phyloP scores from a whole-genome alignment of 2,888 invertebrate genomes.

The Arenicola marina region DNA sequence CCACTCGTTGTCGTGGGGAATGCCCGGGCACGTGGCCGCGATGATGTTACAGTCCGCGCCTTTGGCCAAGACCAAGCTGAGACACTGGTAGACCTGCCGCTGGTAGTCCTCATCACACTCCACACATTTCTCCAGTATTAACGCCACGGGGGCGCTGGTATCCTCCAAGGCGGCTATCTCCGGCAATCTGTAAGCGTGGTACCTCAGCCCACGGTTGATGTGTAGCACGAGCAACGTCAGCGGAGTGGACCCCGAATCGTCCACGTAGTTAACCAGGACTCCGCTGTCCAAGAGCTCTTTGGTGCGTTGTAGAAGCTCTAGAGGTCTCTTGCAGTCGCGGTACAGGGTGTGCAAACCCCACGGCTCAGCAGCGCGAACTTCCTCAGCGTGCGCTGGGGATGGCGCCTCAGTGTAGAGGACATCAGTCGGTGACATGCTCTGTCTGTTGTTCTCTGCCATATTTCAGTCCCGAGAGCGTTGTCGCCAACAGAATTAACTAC shows the following conservation, averaged over 20 bases:
- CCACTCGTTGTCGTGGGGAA: slow-evolving; percentile 16
- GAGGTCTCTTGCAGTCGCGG: slow-evolving; percentile 5
- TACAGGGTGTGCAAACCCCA: slow-evolving; percentile 8
- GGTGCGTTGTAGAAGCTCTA: slow-evolving; percentile 9
- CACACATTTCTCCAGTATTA: slow-evolving; percentile 1
- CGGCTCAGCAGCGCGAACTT: too few species aligned
- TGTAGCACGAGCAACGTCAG: slow-evolving; percentile 19
- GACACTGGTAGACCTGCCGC: slow-evolving; percentile 10
- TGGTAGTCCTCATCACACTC: slow-evolving; percentile 15
- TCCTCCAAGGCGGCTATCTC: slow-evolving; percentile 9
- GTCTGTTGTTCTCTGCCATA: too few species aligned
- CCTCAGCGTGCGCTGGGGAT: too few species aligned
- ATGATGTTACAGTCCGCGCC: slow-evolving; percentile 9
- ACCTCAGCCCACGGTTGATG: slow-evolving; percentile 21
- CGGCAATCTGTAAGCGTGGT: slow-evolving; percentile 8
- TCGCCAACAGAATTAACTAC: too few species aligned
- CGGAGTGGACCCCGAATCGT: slow-evolving; percentile 15
- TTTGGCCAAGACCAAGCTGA: slow-evolving; percentile 10
- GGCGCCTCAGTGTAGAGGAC: too few species aligned
- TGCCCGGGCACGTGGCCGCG: slow-evolving; percentile 10
- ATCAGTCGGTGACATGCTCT: too few species aligned
- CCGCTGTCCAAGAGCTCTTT: slow-evolving; percentile 5
- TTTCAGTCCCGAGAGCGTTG: too few species aligned
- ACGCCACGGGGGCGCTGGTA: background rate
- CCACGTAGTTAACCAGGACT: slow-evolving; percentile 12